A percentile compares a stretch with the other conserved stretches of the same genome.
These are phyloP conservation scores for Drymonia ruficornis DNA, from an alignment of 2,888 invertebrate genomes.

Conservation along the genomic window DNA sequence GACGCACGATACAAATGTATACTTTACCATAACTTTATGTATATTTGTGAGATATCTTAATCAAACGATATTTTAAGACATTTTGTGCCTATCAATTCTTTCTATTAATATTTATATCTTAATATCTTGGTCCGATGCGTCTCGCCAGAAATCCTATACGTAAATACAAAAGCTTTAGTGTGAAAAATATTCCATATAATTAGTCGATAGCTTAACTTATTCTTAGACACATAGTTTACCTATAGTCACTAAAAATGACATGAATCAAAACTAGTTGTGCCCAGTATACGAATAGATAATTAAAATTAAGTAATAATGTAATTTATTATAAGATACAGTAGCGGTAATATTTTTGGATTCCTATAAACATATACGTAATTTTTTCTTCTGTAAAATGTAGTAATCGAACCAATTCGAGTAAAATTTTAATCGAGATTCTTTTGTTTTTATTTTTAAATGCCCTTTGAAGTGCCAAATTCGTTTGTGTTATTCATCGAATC, in stretches of 20 bases:
- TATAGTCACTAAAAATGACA: slow-evolving; percentile 83
- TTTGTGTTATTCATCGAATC: slow-evolving; percentile 57
- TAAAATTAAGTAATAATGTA: slow-evolving; percentile 75
- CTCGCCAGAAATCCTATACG: slow-evolving; percentile 71
- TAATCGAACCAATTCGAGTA: slow-evolving; percentile 36
- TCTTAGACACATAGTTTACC: slow-evolving; percentile 80
- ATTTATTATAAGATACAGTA: slow-evolving; percentile 84
- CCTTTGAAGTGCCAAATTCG: slow-evolving; percentile 79
- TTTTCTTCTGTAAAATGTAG: slow-evolving; percentile 67
- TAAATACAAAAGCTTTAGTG: slow-evolving; percentile 82
- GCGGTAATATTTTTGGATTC: slow-evolving; percentile 84
- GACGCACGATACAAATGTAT: slow-evolving; percentile 42
- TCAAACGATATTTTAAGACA: slow-evolving; percentile 35
- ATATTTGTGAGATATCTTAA: slow-evolving; percentile 37
- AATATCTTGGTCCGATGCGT: slow-evolving; percentile 40
- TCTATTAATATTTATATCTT: slow-evolving; percentile 17
- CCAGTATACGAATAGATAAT: slow-evolving; percentile 84
- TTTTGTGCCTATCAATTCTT: slow-evolving; percentile 42
- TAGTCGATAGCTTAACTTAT: slow-evolving; percentile 83
- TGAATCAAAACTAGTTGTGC: slow-evolving; percentile 85
- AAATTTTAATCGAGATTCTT: slow-evolving; percentile 74
- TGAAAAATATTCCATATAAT: slow-evolving; percentile 80
- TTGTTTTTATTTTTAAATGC: slow-evolving; percentile 53
- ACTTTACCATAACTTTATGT: slow-evolving; percentile 34
- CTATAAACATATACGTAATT: slow-evolving; percentile 84